Evolutionary conservation across 2,797 vertebrate genomes (phyloP).

Genomic region (Coregonus suidteri): DNA sequence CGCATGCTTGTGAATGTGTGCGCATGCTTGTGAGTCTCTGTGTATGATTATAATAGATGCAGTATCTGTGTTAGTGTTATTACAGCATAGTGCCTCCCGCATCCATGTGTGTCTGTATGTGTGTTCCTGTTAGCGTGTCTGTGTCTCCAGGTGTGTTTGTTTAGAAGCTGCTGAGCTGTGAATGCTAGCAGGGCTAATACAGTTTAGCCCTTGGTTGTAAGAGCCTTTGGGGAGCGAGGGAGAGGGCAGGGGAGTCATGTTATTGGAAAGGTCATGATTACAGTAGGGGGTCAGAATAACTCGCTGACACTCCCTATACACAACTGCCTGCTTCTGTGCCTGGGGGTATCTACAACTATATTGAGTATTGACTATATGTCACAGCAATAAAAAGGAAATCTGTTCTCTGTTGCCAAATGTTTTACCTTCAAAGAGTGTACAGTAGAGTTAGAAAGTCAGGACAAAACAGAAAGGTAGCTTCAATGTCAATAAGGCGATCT

Average conservation of each 20-base stretch:
- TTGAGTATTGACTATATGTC: conserved; percentile 84
- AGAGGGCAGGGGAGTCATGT: conserved; percentile 74
- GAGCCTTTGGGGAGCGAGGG: conserved; percentile 71
- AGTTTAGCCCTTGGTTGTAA: conserved; percentile 73
- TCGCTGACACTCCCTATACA: conserved; percentile 79
- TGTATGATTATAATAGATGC: conserved; percentile 15
- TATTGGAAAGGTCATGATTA: conserved; percentile 85
- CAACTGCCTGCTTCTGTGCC: conserved; percentile 75
- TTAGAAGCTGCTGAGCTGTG: conserved; percentile 76
- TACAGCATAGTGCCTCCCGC: conserved; percentile 11
- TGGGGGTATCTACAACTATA: conserved; percentile 78
- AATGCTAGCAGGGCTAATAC: conserved; percentile 70
- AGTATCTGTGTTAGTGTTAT: neutral
- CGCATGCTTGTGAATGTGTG: conserved; percentile 36
- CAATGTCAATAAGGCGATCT: conserved; percentile 67
- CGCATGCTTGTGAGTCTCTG: conserved; percentile 11
- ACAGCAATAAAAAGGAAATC: conserved; percentile 80
- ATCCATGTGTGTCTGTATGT: conserved; percentile 31
- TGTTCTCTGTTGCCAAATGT: conserved; percentile 73
- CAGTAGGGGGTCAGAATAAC: conserved; percentile 82
- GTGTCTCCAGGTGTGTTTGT: conserved; percentile 67
- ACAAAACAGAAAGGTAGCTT: conserved; percentile 70
- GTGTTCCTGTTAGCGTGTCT: conserved; percentile 28
- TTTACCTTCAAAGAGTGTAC: conserved; percentile 65
- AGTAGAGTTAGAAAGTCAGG: conserved; percentile 63